Percentiles rank a stretch among this genome's conserved stretches.
These are phyloP conservation scores for Synchiropus splendidus DNA, from an alignment of 2,113 vertebrate species.

Conservation along the genomic window DNA sequence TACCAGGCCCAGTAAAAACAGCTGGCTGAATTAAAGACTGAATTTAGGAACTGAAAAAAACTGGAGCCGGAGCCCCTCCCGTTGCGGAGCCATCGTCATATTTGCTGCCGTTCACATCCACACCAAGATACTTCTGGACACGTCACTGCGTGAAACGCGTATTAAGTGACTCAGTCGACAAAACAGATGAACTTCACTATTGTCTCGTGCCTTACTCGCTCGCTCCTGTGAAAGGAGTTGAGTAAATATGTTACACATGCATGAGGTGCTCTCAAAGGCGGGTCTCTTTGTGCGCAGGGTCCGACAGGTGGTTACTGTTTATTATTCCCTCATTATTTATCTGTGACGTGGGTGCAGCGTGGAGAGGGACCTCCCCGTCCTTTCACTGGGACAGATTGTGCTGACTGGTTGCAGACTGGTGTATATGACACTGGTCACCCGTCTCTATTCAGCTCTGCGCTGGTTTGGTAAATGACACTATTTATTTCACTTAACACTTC, in stretches of 20 bases:
- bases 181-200: conserved; percentile 94
- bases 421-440: conserved; percentile 37
- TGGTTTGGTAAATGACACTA: conserved; percentile 11
- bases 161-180: conserved; percentile 69
- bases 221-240: conserved; percentile 93
- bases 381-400: conserved; percentile 60
- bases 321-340: conserved; percentile 71
- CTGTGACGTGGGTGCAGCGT: conserved; percentile 45
- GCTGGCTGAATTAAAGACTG: conserved; percentile 94
- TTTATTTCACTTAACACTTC: conserved; percentile 19
- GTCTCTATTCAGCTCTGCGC: conserved; percentile 19
- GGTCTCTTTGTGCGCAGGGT: conserved; percentile 76
- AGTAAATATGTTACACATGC: conserved; percentile 98
- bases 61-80: conserved; percentile 63
- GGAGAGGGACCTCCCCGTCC: conserved; percentile 35
- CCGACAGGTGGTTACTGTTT: conserved; percentile 98
- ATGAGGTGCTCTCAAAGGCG: conserved; percentile 84
- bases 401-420: conserved; percentile 47
- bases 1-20: conserved; percentile 85
- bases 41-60: conserved; percentile 97
- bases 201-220: conserved; percentile 85
- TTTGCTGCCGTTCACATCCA: not conserved
- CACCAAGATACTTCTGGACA: not conserved
- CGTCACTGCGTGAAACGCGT: no score
- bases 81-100: not conserved